Conservation (phyloP, 2,888 invertebrate genomes). For the Cordilura impudica region DNA sequence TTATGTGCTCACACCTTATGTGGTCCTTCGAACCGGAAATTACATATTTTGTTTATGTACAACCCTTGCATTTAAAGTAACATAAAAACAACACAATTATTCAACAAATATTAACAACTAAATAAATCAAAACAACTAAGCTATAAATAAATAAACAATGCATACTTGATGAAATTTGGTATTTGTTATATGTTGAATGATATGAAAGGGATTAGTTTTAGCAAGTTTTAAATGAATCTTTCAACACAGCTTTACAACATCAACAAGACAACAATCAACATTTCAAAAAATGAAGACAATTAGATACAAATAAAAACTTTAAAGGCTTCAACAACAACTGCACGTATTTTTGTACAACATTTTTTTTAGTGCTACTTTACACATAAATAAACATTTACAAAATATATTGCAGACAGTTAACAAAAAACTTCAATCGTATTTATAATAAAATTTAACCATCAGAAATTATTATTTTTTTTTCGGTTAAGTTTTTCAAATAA, state of each 20-base stretch:
- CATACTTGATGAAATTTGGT: background rate
- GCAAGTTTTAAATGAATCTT: background rate
- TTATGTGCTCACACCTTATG: too few relatives aligned
- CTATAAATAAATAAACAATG: background rate
- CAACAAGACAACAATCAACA: background rate
- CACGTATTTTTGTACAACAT: background rate
- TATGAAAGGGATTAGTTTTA: background rate
- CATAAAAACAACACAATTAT: background rate
- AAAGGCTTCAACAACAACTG: background rate
- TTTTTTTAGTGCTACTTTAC: slow-evolving; percentile 45
- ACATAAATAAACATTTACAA: background rate
- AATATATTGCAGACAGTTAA: background rate
- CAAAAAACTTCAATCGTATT: background rate
- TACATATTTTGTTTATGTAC: too few relatives aligned
- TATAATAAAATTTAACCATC: background rate
- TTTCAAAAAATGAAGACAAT: background rate
- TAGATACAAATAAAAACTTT: background rate
- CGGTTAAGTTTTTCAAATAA: too few relatives aligned
- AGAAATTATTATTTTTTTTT: too few relatives aligned
- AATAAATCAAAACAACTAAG: background rate
- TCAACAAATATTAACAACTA: background rate
- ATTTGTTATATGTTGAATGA: background rate
- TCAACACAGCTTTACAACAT: background rate
- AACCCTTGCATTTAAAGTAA: background rate
- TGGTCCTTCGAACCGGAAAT: too few relatives aligned